A percentile compares a stretch with the other conserved stretches of the same genome.
These are phyloP conservation scores for Gambusia yucatana DNA, from an alignment of 2,797 vertebrate genomes.

Conservation along the genomic window DNA sequence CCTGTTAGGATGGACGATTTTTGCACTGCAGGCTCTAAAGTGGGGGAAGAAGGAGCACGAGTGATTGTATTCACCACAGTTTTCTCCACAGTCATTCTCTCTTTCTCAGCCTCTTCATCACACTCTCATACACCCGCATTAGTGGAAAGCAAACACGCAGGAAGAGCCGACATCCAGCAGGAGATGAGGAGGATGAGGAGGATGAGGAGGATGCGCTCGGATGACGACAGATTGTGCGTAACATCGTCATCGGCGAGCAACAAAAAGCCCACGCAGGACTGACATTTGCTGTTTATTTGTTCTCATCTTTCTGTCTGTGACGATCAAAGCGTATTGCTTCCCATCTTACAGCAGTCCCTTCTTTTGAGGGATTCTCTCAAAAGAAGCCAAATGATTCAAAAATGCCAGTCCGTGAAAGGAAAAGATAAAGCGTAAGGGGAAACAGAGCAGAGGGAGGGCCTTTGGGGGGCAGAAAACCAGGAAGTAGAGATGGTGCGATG, in stretches of 20 bases:
- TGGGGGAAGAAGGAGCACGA: slow-evolving; percentile 39
- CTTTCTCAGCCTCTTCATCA: slow-evolving; percentile 29
- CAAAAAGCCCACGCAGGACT: slow-evolving; percentile 59
- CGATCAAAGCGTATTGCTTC: slow-evolving; percentile 53
- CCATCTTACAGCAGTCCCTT: slow-evolving; percentile 23
- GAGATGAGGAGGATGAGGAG: slow-evolving; percentile 35
- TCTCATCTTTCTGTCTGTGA: slow-evolving; percentile 26
- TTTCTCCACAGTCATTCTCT: slow-evolving; percentile 28
- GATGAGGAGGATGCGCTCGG: slow-evolving; percentile 39
- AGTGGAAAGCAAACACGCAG: slow-evolving; percentile 21
- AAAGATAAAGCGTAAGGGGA: slow-evolving; percentile 38
- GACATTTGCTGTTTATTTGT: slow-evolving; percentile 52
- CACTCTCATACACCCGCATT: slow-evolving; percentile 32
- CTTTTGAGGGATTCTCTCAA: slow-evolving; percentile 35
- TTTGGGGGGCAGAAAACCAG: slow-evolving; percentile 14
- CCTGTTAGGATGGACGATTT: slow-evolving; percentile 54
- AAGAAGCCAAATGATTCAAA: slow-evolving; percentile 52
- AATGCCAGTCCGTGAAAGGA: slow-evolving; percentile 68
- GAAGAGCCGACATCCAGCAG: slow-evolving; percentile 46
- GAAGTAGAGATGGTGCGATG: slow-evolving; percentile 46
- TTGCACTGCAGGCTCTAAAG: slow-evolving; percentile 52
- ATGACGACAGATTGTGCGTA: slow-evolving; percentile 52
- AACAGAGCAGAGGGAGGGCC: slow-evolving; percentile 15
- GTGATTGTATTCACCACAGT: slow-evolving; percentile 25
- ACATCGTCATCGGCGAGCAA: slow-evolving; percentile 53